Evolutionary conservation across 2,888 invertebrate genomes (phyloP), one percentile per base, ranked within the genome.

Genomic region (Archips crataeganus): DNA sequence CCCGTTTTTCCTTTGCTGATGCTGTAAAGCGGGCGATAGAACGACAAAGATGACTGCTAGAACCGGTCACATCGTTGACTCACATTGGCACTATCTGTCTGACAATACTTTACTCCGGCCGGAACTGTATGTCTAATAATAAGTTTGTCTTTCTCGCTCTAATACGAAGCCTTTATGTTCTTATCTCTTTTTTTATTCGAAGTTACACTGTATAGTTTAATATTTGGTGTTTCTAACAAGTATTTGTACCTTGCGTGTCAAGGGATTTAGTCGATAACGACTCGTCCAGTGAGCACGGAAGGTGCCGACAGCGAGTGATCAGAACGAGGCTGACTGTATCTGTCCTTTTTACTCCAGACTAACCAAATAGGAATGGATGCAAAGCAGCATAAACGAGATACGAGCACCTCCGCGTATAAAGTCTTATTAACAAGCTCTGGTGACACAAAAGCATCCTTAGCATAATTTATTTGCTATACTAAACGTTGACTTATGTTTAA

Each of bases 301-400:
- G 13, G 49, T n/a, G n/a, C 49, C n/a, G 13, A 13, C 49, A n/a
- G n/a, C 5, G 5, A 42, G 51, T 51, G 34, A 54, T 60, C 57
- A 67, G 60, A 36, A 54, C 54, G 49, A 66, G 23, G 39, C 39
- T n/a, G 13, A 23, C 10, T 2, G 23, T 42, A n/a, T 62, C 63
- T 15, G 63, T 34, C 32, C 63, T n/a, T 13, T n/a, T 63, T 47
- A 13, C 3, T 11, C 23, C 13, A 32, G 6, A 34, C 8, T 13
- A 63, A 23, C 32, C 47, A 63, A 34, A 45, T 34, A 34, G 9
- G 36, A 32, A n/a, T 9, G 11, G 11, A 63, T 47, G n/a, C 13
- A 45, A 5, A 11, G 15, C 11, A 2, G 45, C 15, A 13, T 5
- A 32, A 32, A 32, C 11, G 32, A 32, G 3, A 10, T 11, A 32